A percentile compares a stretch with the other conserved stretches of the same genome.
Conservation (phyloP, 2,113 vertebrate genomes). For the Capreolus pygargus region DNA sequence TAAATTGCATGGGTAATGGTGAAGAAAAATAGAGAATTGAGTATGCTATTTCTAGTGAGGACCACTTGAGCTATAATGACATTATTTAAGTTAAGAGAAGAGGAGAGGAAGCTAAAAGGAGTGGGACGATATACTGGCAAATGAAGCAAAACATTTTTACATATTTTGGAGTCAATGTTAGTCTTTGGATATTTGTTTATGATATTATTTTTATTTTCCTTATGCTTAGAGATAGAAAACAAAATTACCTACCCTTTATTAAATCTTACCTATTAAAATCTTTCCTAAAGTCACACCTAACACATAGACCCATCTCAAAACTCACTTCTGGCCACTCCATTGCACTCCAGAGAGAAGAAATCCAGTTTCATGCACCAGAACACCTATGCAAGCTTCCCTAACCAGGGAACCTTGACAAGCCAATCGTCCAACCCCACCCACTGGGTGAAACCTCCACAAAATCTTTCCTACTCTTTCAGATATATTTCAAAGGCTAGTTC, state of each 20-base stretch:
- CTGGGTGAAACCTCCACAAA: background rate
- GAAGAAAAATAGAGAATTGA: background rate
- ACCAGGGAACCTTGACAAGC: no score
- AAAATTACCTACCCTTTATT: background rate
- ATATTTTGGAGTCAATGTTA: background rate
- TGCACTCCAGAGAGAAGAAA: no score
- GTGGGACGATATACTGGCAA: background rate
- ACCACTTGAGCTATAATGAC: background rate
- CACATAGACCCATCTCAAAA: no score
- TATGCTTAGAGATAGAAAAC: background rate
- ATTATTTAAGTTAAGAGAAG: background rate
- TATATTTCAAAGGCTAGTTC: background rate
- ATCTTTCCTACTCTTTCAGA: background rate
- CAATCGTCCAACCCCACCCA: no score
- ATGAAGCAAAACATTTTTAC: background rate
- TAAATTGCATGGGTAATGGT: background rate
- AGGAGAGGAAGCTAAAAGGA: background rate
- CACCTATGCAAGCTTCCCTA: no score
- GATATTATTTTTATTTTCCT: background rate
- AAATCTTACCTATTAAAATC: background rate
- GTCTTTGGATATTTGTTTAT: background rate
- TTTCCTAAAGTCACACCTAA: background rate
- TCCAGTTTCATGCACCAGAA: no score
- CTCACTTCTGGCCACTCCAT: no score
- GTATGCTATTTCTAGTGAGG: background rate